These are phyloP conservation scores for Lasioglossum villosulum DNA, from an alignment of 2,888 invertebrate genomes.

Conservation along the genomic window DNA sequence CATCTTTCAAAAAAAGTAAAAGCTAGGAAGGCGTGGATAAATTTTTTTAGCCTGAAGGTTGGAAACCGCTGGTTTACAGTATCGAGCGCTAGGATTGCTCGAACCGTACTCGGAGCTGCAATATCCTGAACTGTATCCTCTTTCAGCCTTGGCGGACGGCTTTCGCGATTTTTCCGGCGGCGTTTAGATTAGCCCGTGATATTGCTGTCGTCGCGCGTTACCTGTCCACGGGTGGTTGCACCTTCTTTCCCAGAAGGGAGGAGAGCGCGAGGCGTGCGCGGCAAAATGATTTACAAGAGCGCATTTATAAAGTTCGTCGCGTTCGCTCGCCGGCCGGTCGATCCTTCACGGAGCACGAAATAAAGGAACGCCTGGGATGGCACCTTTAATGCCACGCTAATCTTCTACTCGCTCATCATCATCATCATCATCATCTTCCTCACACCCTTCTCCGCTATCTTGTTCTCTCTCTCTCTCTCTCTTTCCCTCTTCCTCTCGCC, in stretches of 20 bases:
- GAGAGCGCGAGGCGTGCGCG: neutral
- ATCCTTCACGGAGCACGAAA: slow-evolving; percentile 58
- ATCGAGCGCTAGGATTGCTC: neutral
- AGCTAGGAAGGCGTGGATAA: too few relatives aligned
- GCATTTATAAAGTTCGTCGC: slow-evolving; percentile 61
- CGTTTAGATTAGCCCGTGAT: slow-evolving; percentile 11
- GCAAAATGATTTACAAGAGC: slow-evolving; percentile 61
- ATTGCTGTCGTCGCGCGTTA: slow-evolving; percentile 22
- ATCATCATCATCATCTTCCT: slow-evolving; percentile 59
- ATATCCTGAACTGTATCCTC: neutral
- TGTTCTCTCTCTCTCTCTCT: slow-evolving; percentile 12
- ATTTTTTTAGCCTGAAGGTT: too few relatives aligned
- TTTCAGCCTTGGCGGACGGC: neutral
- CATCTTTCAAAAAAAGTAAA: too few relatives aligned
- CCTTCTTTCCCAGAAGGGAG: slow-evolving; percentile 7
- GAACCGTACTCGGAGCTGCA: neutral
- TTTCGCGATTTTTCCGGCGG: neutral
- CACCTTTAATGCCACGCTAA: slow-evolving; percentile 73
- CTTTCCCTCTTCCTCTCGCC: slow-evolving; percentile 7
- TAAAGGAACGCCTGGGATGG: slow-evolving; percentile 68
- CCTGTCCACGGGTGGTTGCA: neutral
- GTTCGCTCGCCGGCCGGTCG: slow-evolving; percentile 53
- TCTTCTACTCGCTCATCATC: slow-evolving; percentile 74
- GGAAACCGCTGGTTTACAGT: neutral
- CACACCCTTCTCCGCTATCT: slow-evolving; percentile 30